Evolutionary conservation across 2,113 vertebrate genomes (phyloP).

Genomic region (Meriones unguiculatus): DNA sequence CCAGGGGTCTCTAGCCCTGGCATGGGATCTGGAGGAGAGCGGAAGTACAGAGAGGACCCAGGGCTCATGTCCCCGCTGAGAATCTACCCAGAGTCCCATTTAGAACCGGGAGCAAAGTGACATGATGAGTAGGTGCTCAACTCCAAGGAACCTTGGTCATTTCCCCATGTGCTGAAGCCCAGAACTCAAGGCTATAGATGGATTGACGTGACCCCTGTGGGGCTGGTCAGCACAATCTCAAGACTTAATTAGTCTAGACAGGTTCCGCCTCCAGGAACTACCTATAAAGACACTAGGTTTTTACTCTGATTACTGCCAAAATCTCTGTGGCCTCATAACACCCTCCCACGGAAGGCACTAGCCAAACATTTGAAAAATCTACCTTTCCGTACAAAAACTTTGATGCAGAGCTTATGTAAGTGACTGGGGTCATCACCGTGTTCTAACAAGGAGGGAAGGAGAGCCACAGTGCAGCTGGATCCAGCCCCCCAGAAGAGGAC

Average conservation of each 20-base stretch:
- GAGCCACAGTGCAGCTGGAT: neutral
- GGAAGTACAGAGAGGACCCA: neutral
- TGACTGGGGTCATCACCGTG: neutral
- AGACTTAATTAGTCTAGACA: neutral
- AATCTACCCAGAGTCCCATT: neutral
- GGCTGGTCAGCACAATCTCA: neutral
- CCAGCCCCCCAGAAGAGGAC: neutral
- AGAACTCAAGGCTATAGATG: neutral
- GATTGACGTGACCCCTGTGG: neutral
- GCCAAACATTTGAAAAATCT: neutral
- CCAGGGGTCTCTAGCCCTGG: neutral
- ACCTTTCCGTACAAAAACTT: neutral
- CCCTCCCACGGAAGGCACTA: neutral
- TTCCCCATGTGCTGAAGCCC: neutral
- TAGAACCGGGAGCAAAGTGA: neutral
- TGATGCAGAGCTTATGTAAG: neutral
- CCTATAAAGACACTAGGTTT: neutral
- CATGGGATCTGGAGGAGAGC: neutral
- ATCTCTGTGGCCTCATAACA: neutral
- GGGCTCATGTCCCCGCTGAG: neutral
- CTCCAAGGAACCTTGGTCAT: neutral
- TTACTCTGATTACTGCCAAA: neutral
- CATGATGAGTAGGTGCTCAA: neutral
- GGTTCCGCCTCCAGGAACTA: neutral
- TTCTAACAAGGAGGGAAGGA: neutral